phyloP scores from a whole-genome alignment of 2,888 invertebrate genomes.

The Oxycera nigricornis region DNA sequence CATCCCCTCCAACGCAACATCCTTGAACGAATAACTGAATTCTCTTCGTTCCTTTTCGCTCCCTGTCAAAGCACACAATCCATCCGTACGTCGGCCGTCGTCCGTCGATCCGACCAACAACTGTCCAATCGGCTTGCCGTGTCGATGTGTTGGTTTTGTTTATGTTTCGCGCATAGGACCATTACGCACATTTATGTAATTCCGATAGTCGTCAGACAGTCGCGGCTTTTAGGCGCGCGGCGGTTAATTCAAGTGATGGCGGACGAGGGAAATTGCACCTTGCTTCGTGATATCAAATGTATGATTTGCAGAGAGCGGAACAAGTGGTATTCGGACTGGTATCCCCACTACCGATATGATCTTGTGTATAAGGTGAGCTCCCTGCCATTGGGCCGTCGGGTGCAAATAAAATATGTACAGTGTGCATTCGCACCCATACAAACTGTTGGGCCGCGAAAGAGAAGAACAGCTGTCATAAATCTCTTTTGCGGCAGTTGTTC shows the following conservation, averaged over 20 bases:
- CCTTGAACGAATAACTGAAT: neutral
- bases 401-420: neutral
- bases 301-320: slow-evolving; percentile 27
- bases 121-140: slow-evolving; percentile 2
- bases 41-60: slow-evolving; percentile 25
- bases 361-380: neutral
- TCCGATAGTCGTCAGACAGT: slow-evolving; percentile 40
- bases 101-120: slow-evolving; percentile 9
- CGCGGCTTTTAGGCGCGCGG: neutral
- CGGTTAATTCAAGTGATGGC: neutral
- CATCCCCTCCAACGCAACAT: neutral
- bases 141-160: slow-evolving; percentile 35
- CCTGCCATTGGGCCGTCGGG: neutral
- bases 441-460: neutral
- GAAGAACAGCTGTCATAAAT: slow-evolving; percentile 35
- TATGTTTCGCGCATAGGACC: slow-evolving; percentile 41
- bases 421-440: neutral
- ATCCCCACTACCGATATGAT: slow-evolving; percentile 18
- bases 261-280: slow-evolving; percentile 12
- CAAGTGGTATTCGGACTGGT: slow-evolving; percentile 13
- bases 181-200: slow-evolving; percentile 44
- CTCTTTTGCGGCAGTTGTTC: slow-evolving; percentile 15
- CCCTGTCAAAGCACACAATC: slow-evolving; percentile 19
- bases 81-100: neutral
- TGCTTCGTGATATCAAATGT: slow-evolving; percentile 19